These are phyloP conservation scores for Diaprepes abbreviatus DNA, from an alignment of 2,888 invertebrate genomes.

Conservation along the genomic window DNA sequence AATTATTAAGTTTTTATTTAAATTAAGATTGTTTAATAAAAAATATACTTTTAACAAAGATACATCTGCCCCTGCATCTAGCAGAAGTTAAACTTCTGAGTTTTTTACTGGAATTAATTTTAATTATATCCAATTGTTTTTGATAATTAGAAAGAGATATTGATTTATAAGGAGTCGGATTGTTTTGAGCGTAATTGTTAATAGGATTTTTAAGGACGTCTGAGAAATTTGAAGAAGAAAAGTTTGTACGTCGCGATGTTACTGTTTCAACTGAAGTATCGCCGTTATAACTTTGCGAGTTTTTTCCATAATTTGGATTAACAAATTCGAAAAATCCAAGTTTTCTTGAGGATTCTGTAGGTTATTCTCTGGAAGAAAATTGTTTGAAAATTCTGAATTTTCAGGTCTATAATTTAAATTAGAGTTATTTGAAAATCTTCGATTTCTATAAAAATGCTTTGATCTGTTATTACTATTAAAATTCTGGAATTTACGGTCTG, in stretches of 20 bases:
- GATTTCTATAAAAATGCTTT: too few species aligned
- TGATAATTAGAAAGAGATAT: neutral
- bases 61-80: slow-evolving; percentile 17
- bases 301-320: too few species aligned
- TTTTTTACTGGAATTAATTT: neutral
- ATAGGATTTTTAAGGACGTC: neutral
- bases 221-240: neutral
- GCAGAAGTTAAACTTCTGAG: slow-evolving; percentile 8
- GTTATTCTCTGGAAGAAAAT: too few species aligned
- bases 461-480: slow-evolving; percentile 6
- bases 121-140: slow-evolving; percentile 3
- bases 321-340: too few species aligned
- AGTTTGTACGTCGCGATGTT: neutral
- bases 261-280: neutral
- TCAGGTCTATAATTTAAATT: too few species aligned
- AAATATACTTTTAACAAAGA: neutral
- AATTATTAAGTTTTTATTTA: neutral
- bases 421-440: too few species aligned
- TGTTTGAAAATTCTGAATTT: too few species aligned
- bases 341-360: too few species aligned
- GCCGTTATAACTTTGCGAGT: neutral
- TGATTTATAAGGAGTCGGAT: neutral
- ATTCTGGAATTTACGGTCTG: neutral
- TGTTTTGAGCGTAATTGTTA: neutral
- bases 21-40: neutral